Evolutionary conservation across 1,140 invertebrate genomes (phyloP).

Genomic region (Riptortus pedestris): DNA sequence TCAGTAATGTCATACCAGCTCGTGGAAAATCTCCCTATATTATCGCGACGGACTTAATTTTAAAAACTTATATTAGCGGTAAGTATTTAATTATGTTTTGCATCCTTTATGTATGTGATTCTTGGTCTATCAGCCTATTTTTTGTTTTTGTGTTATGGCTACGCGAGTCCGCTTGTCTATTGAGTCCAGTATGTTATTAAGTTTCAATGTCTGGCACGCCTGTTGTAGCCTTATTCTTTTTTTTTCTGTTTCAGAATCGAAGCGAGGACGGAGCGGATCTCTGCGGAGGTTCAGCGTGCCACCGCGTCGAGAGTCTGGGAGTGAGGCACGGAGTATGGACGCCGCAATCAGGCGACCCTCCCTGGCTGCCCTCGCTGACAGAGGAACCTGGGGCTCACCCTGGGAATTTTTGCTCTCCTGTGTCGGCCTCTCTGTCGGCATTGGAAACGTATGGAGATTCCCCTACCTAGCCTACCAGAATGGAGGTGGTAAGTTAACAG

Average conservation of each 20-base stretch:
- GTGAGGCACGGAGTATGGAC: conserved; percentile 29
- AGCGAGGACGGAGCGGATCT: conserved; percentile 10
- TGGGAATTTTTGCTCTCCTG: conserved; percentile 68
- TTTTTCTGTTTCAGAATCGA: neutral
- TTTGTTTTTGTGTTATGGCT: no score
- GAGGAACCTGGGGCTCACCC: conserved; percentile 61
- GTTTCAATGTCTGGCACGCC: no score
- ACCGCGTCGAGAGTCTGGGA: conserved; percentile 30
- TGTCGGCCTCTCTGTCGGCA: conserved; percentile 67
- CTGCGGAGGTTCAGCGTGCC: conserved; percentile 15
- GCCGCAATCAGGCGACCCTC: conserved; percentile 35
- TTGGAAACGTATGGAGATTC: conserved; percentile 83
- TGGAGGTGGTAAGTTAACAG: conserved; percentile 62
- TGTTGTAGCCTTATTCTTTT: no score
- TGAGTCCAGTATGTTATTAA: no score
- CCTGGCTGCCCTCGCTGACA: conserved; percentile 35
- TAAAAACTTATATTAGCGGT: no score
- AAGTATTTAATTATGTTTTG: no score
- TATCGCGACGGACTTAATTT: no score
- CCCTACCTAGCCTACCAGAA: conserved; percentile 73
- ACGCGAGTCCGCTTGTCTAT: no score
- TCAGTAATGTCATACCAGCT: no score
- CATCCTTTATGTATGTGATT: no score
- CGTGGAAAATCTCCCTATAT: no score
- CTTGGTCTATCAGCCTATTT: no score